Percentiles rank a stretch among this genome's conserved stretches.
Conservation (phyloP, 53 echinoderm and acorn worm genomes). For the Holothuria scabra region DNA sequence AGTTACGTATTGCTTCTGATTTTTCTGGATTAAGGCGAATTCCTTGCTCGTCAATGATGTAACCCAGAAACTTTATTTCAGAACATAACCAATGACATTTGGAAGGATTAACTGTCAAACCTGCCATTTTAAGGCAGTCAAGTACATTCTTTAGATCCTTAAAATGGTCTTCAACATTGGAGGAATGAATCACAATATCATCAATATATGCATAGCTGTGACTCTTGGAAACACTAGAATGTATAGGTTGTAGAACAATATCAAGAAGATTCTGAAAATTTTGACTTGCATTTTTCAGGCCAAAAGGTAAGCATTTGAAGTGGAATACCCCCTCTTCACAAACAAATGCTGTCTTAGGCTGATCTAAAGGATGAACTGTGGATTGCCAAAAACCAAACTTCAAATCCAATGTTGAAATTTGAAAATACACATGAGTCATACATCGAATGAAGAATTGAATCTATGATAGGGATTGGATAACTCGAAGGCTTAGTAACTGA, state of each 20-base stretch:
- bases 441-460: conserved; percentile 20
- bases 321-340: conserved; percentile 34
- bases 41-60: conserved; percentile 4
- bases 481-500: conserved; percentile 54
- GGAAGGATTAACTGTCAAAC: no score
- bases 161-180: background rate
- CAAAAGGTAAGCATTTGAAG: conserved; percentile 35
- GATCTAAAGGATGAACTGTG: conserved; percentile 6
- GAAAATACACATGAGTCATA: no score
- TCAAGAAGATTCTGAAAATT: no score
- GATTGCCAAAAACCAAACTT: conserved; percentile 54
- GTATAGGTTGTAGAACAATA: no score
- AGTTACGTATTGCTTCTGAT: conserved; percentile 6
- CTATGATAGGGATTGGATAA: conserved; percentile 11
- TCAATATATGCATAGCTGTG: conserved; percentile 26
- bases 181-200: conserved; percentile 23
- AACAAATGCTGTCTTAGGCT: no score
- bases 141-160: conserved; percentile 41
- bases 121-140: background rate
- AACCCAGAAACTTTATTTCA: conserved; percentile 35
- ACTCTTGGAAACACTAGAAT: no score
- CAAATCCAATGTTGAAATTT: conserved; percentile 47
- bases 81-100: no score
- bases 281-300: no score
- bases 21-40: conserved; percentile 15